Conservation (phyloP, 2,797 vertebrate genomes). For the Crax fasciolata region DNA sequence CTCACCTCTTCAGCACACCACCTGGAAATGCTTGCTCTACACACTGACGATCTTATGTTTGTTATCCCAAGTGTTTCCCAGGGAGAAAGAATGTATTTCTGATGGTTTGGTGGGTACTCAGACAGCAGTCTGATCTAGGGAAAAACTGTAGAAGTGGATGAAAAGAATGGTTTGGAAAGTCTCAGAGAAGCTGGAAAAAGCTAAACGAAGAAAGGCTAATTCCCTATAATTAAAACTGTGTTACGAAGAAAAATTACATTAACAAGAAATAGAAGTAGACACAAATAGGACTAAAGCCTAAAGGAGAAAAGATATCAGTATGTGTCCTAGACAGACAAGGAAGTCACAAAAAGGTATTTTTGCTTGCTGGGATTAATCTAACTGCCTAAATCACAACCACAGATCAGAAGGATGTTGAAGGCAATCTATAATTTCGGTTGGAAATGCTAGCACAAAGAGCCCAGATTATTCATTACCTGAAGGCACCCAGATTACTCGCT, state of each 20-base stretch:
- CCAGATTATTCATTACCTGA: neutral
- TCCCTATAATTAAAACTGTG: neutral
- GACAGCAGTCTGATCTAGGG: neutral
- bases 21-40: neutral
- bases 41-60: neutral
- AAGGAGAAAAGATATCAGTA: neutral
- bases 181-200: neutral
- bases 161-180: neutral
- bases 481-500: neutral
- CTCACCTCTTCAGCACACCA: neutral
- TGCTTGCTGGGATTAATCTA: neutral
- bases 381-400: neutral
- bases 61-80: neutral
- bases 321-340: rapidly evolving
- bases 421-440: neutral
- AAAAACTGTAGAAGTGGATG: neutral
- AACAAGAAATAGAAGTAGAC: neutral
- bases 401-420: neutral
- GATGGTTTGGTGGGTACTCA: neutral
- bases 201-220: neutral
- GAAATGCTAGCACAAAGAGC: neutral
- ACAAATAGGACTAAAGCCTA: neutral
- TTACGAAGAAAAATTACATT: neutral
- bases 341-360: neutral
- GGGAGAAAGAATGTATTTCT: neutral